phyloP scores from a whole-genome alignment of 2,888 invertebrate genomes.

The Pimpla rufipes region DNA sequence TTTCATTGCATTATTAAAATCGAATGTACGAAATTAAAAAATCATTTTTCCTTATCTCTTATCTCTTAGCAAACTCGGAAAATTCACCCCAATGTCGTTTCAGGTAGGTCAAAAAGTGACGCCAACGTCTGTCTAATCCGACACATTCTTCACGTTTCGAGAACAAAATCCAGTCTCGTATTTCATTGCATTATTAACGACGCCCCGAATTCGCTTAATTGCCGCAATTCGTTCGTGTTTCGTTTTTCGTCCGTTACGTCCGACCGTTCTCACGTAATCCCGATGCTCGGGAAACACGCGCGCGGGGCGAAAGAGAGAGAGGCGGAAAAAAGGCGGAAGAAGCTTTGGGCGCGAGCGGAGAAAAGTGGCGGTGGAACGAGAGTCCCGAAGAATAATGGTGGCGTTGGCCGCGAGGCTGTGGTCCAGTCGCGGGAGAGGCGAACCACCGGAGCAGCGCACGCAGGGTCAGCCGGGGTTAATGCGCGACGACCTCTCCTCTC shows the following conservation, averaged over 20 bases:
- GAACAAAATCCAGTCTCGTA: too few relatives aligned
- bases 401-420: constrained; percentile 25
- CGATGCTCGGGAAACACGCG: neutral
- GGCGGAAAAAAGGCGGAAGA: neutral
- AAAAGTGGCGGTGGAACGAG: constrained; percentile 44
- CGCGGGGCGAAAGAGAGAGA: neutral
- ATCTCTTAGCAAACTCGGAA: too few relatives aligned
- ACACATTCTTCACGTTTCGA: too few relatives aligned
- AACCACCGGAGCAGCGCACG: constrained; percentile 42
- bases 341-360: constrained; percentile 16
- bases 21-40: constrained; percentile 1
- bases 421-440: constrained; percentile 25
- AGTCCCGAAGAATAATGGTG: constrained; percentile 54
- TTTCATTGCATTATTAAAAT: too few relatives aligned
- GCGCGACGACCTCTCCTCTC: constrained; percentile 48
- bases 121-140: too few relatives aligned
- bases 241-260: too few relatives aligned
- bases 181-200: too few relatives aligned
- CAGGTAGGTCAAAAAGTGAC: too few relatives aligned
- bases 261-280: neutral
- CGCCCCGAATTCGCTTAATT: neutral
- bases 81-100: too few relatives aligned
- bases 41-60: neutral
- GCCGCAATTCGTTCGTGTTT: neutral
- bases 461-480: constrained; percentile 66